Base-by-base conservation (phyloP, 2,888 invertebrate genomes). In the Homarus gammarus region DNA sequence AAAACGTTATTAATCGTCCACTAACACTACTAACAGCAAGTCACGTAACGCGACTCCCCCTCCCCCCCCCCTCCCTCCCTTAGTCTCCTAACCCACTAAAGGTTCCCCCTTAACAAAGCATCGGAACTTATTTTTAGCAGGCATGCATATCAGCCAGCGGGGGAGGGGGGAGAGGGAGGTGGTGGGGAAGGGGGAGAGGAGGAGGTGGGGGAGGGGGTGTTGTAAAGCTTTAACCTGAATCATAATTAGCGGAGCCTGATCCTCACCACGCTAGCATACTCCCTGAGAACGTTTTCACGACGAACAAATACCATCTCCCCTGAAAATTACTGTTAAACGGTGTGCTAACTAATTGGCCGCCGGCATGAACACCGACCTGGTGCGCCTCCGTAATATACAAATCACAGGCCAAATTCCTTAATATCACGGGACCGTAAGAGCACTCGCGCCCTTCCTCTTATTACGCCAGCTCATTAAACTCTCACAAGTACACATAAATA, bases 391-490 rank as follows among this genome's bases (percentile, higher is more conserved):
- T 27, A n/a, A 27, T 64, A 27, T n/a, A 64, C 64, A 64, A 64
- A 64, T 64, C 64, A 64, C 27, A 64, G 27, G 27, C 27, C 64
- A 64, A 64, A 64, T 64, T 27, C 64, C 64, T 64, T 64, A 64
- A 64, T 64, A 64, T 64, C 64, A 64, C 64, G 64, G 64, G 64
- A 64, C 27, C n/a, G 64, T n/a, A 27, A 64, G 64, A 64, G 64
- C 64, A 6, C 64, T 64, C 64, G n/a, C 64, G 64, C 64, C 64
- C 64, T 64, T 64, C 64, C 64, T 64, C 64, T 64, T 64, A 64
- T 64, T 64, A 64, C 64, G 64, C 64, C 64, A 64, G 64, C 64
- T 64, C 64, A 64, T 64, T 64, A 64, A 64, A 64, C 64, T 64
- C 64, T 27, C 27, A 27, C 64, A 64, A 64, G 27, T 64, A 22